A percentile compares a stretch with the other conserved stretches of the same genome.
Conservation (phyloP, 2,888 invertebrate genomes). For the Lycophotia porphyrea region DNA sequence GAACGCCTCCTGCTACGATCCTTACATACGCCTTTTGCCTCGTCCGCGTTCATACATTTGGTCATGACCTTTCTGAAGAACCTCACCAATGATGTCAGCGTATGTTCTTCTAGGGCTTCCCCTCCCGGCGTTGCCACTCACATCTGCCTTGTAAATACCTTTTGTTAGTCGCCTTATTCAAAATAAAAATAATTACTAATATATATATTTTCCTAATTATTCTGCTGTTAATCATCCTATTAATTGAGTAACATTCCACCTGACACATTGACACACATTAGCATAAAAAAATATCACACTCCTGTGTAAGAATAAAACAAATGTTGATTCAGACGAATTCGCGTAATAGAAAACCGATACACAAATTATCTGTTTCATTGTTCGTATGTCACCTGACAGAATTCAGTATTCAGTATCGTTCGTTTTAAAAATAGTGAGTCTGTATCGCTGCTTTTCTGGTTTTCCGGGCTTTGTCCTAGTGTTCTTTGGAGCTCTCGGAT, state of each 20-base stretch:
- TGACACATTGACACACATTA: background rate
- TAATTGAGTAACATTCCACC: background rate
- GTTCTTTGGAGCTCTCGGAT: background rate
- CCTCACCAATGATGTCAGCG: too few relatives aligned
- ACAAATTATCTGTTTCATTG: slow-evolving; percentile 30
- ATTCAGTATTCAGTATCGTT: background rate
- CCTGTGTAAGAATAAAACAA: background rate
- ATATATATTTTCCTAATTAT: too few relatives aligned
- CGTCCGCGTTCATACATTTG: too few relatives aligned
- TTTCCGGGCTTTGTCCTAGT: background rate
- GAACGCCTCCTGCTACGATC: too few relatives aligned
- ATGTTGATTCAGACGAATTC: slow-evolving; percentile 20
- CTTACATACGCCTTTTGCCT: too few relatives aligned
- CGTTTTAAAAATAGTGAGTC: slow-evolving; percentile 2
- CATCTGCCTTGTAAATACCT: too few relatives aligned
- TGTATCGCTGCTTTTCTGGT: background rate
- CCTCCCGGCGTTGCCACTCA: too few relatives aligned
- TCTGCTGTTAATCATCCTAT: background rate
- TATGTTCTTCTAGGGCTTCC: too few relatives aligned
- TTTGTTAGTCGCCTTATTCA: too few relatives aligned
- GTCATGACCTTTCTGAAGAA: too few relatives aligned
- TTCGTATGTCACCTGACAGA: slow-evolving; percentile 5
- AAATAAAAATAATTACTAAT: too few relatives aligned
- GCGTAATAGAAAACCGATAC: slow-evolving; percentile 39
- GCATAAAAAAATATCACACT: slow-evolving; percentile 3